Percentiles rank a stretch among this genome's conserved stretches.
Evolutionary conservation across 1,140 invertebrate species (phyloP).

Genomic region (Aricia agestis): DNA sequence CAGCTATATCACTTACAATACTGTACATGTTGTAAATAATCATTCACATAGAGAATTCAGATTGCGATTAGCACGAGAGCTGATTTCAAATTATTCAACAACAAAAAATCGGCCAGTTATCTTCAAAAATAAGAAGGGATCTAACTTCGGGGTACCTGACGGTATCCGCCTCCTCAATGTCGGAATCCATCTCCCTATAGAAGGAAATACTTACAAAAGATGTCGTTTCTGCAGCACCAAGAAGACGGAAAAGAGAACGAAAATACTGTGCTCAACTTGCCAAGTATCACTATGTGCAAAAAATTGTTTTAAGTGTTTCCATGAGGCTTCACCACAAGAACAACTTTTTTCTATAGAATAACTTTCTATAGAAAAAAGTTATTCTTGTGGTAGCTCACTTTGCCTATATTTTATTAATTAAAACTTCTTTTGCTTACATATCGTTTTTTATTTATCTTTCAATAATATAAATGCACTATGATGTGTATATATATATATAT

Average conservation of each 20-base stretch:
- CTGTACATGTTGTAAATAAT: conserved; percentile 27
- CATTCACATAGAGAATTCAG: conserved; percentile 39
- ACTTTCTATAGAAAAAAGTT: too few relatives aligned
- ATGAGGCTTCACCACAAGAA: conserved; percentile 9
- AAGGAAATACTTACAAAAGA: conserved; percentile 35
- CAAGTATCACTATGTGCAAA: conserved; percentile 34
- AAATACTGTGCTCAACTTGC: conserved; percentile 36
- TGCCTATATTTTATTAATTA: too few relatives aligned
- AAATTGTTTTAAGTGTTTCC: conserved; percentile 37
- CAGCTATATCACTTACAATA: conserved; percentile 41
- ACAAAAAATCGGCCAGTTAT: not conserved
- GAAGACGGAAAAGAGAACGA: conserved; percentile 35
- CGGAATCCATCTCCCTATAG: conserved; percentile 31
- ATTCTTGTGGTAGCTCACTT: too few relatives aligned
- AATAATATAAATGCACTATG: too few relatives aligned
- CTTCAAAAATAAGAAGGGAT: conserved; percentile 30
- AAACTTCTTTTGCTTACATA: too few relatives aligned
- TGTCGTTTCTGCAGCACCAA: conserved; percentile 40
- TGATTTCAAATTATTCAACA: conserved; percentile 2
- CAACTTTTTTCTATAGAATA: not conserved
- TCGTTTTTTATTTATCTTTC: too few relatives aligned
- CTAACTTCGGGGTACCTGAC: conserved; percentile 31
- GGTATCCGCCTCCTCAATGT: conserved; percentile 36
- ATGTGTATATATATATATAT: too few relatives aligned
- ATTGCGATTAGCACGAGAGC: conserved; percentile 26